Base-by-base conservation (phyloP, 1,140 invertebrate species). In the Drosophila santomea region DNA sequence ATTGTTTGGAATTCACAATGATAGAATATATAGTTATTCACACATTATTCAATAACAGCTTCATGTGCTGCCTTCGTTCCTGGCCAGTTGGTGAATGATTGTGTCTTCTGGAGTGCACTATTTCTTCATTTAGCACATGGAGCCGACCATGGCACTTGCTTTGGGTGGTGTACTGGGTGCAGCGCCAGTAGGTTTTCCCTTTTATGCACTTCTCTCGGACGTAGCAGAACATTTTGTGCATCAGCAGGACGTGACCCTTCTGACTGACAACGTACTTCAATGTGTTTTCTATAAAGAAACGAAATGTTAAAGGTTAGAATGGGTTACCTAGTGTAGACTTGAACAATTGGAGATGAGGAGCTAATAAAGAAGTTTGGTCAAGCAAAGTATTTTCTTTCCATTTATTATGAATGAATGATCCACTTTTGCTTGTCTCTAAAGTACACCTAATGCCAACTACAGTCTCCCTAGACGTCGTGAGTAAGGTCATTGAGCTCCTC, bases 131-230 rank as follows among this genome's bases (percentile, higher is more conserved):
- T 0, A 84, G 47, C 0, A 90, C 88, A 55, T 92, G 92, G 4
- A 92, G 51, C 2, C 92, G 78, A 2, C 79, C 91, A 39, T 91
- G 86, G 44, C 92, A 92, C 52, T 76, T 91, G 1, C 67, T 7
- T 8, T 43, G 35, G 17, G 92, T 92, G 8, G 92, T 92, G 36
- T 92, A 92, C 28, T 91, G 80, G 0, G 81, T 91, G 60, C 92
- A 92, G 28, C 91, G 75, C 91, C 91, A 92, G 50, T 92, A 92
- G 4, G 78, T 80, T 41, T 92, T 92, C 4, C 52, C 50, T 2
- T 81, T 78, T 8, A 90, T 63, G 23, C 47, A 44, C 57, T 92
- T 92, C 45, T 92, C 92, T 6, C 75, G 75, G 4, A 92, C 86
- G 50, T 91, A 92, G 55, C 73, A 79, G 59, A 60, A 92, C 8